phyloP scores from a whole-genome alignment of 30 jellyfish, hydroid and myxozoan species.

The Catostylus mosaicus region DNA sequence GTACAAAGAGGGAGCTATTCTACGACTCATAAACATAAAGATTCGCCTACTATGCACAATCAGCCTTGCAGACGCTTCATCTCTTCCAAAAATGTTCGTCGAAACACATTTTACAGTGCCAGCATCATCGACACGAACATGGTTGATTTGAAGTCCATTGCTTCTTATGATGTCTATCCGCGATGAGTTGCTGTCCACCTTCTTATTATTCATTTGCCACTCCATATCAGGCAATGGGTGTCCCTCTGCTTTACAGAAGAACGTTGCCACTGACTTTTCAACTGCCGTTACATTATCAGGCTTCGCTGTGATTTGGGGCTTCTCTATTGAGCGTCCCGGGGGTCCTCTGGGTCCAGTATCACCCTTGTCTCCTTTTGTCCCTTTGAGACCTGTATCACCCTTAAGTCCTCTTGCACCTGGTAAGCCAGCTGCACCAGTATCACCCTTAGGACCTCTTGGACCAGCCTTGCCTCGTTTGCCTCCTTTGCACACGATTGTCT shows the following conservation, averaged over 20 bases:
- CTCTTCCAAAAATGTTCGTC: constrained; percentile 24
- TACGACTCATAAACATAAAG: no score
- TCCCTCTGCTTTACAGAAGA: constrained; percentile 29
- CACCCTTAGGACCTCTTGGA: constrained; percentile 41
- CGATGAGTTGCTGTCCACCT: not conserved
- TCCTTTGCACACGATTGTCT: not conserved
- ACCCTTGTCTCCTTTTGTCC: constrained; percentile 23
- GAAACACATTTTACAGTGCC: constrained; percentile 33
- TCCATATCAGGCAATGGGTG: constrained; percentile 27
- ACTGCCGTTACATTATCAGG: constrained; percentile 1
- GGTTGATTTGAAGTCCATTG: constrained; percentile 17
- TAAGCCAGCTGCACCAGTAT: constrained; percentile 1
- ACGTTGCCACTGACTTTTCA: constrained; percentile 3
- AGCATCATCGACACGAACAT: constrained; percentile 1
- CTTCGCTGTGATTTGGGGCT: constrained; percentile 10
- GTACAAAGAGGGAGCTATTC: no score
- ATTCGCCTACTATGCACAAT: constrained; percentile 17
- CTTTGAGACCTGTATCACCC: constrained; percentile 9
- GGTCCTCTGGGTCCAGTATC: constrained; percentile 18
- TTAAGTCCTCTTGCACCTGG: not conserved
- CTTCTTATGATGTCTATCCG: not conserved
- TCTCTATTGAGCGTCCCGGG: constrained; percentile 23
- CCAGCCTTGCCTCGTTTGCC: constrained; percentile 28
- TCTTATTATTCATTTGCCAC: constrained; percentile 2
- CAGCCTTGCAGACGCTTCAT: constrained; percentile 13